A percentile compares a stretch with the other conserved stretches of the same genome.
phyloP scores from a whole-genome alignment of 2,888 invertebrate genomes.

The Pasiphila rectangulata region DNA sequence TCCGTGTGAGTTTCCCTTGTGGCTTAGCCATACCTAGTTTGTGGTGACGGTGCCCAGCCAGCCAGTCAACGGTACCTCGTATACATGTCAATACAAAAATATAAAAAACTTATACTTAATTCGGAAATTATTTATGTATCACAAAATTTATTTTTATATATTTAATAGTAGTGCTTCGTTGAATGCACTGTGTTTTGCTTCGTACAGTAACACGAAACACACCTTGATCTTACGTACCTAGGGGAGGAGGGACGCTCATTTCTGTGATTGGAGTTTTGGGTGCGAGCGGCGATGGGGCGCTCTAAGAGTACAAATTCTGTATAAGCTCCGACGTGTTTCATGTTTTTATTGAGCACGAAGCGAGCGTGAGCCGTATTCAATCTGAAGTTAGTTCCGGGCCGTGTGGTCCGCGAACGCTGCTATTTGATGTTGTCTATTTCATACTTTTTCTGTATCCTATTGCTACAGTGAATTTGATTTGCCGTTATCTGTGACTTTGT shows the following conservation, averaged over 20 bases:
- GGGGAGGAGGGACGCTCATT: slow-evolving; percentile 28
- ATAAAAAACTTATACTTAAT: slow-evolving; percentile 53
- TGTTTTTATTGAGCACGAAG: slow-evolving; percentile 65
- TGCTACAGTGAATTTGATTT: slow-evolving; percentile 72
- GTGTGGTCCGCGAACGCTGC: slow-evolving; percentile 58
- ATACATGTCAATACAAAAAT: slow-evolving; percentile 48
- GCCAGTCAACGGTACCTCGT: slow-evolving; percentile 47
- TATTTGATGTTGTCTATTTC: slow-evolving; percentile 77
- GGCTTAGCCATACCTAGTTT: slow-evolving; percentile 12
- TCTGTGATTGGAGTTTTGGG: slow-evolving; percentile 29
- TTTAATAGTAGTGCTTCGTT: slow-evolving; percentile 34
- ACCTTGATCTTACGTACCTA: slow-evolving; percentile 30
- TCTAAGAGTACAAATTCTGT: slow-evolving; percentile 87
- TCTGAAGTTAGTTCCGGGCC: slow-evolving; percentile 36
- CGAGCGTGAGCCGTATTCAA: slow-evolving; percentile 57
- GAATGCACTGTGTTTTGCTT: slow-evolving; percentile 64
- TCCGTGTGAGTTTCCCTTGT: too few species aligned
- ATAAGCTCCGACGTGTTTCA: slow-evolving; percentile 81
- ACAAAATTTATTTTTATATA: slow-evolving; percentile 47
- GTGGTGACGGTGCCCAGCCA: slow-evolving; percentile 36
- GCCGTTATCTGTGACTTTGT: slow-evolving; percentile 61
- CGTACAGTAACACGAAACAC: slow-evolving; percentile 41
- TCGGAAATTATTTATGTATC: slow-evolving; percentile 63
- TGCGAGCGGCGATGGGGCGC: slow-evolving; percentile 70
- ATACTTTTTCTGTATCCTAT: slow-evolving; percentile 67